Conservation (phyloP, 2,113 vertebrate species). For the Poecile atricapillus region DNA sequence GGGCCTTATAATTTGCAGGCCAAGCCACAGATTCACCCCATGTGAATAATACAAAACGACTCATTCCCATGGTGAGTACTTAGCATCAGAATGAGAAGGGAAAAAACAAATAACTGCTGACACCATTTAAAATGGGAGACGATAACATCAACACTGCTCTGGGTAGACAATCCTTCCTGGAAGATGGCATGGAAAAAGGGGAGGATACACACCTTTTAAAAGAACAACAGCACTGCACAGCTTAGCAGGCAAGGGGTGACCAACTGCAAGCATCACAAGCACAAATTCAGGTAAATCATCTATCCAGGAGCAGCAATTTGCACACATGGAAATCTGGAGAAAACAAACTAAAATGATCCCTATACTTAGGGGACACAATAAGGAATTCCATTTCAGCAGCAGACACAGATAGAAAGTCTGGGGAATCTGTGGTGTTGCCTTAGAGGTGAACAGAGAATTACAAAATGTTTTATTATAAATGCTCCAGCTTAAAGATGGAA, state of each 20-base stretch:
- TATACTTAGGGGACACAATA: background rate
- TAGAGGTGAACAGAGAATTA: background rate
- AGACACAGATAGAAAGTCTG: background rate
- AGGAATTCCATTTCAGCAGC: background rate
- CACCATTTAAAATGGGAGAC: background rate
- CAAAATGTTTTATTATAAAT: background rate
- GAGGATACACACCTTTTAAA: background rate
- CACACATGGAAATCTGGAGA: background rate
- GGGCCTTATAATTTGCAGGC: background rate
- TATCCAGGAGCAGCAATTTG: background rate
- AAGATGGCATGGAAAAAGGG: constrained; percentile 22
- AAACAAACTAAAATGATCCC: background rate
- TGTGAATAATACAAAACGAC: background rate
- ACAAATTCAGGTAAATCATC: background rate
- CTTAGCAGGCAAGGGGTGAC: background rate
- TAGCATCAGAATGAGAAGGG: background rate
- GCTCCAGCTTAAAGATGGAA: background rate
- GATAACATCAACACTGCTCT: background rate
- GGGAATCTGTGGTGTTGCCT: background rate
- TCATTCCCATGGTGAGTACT: background rate
- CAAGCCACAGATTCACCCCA: constrained; percentile 20
- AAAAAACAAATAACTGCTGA: constrained; percentile 38
- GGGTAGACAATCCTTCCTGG: background rate
- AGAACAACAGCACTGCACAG: background rate
- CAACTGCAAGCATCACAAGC: background rate